Evolutionary conservation across 1,140 invertebrate genomes (phyloP).

Genomic region (Meloidogyne chitwoodi): DNA sequence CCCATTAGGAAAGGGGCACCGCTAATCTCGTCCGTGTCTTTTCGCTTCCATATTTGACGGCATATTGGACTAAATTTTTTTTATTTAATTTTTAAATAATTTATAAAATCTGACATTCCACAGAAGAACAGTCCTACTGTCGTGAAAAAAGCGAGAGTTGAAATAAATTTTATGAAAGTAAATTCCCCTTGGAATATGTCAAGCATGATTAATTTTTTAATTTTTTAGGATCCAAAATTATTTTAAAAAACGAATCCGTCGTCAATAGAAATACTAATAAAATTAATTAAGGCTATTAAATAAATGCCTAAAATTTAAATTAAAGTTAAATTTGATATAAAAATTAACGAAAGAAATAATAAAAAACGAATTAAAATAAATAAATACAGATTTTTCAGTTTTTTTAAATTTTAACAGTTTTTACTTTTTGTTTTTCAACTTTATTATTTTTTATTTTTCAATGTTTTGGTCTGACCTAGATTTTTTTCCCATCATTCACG

Average conservation of each 20-base stretch:
- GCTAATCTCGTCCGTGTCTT: constrained; percentile 56
- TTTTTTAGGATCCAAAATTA: not conserved
- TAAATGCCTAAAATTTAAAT: not conserved
- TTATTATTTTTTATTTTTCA: not conserved
- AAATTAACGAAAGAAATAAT: not conserved
- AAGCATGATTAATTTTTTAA: constrained; percentile 42
- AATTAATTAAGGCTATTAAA: not conserved
- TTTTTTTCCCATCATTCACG: not conserved
- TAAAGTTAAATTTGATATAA: not conserved
- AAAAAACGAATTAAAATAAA: too few relatives aligned
- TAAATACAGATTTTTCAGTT: too few relatives aligned
- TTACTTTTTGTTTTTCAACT: not conserved
- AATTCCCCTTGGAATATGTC: constrained; percentile 54
- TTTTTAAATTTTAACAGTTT: not conserved
- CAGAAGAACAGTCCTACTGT: constrained; percentile 59
- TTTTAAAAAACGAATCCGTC: not conserved
- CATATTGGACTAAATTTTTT: constrained; percentile 58
- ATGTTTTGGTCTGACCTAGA: not conserved
- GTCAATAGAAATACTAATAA: not conserved
- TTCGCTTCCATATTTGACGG: constrained; percentile 59
- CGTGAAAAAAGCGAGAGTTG: constrained; percentile 54
- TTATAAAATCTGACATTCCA: constrained; percentile 53
- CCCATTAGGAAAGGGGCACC: constrained; percentile 60
- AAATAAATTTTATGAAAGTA: constrained; percentile 54
- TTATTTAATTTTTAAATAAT: not conserved